phyloP scores from a whole-genome alignment of 2,797 vertebrate species.

The Miichthys miiuy region DNA sequence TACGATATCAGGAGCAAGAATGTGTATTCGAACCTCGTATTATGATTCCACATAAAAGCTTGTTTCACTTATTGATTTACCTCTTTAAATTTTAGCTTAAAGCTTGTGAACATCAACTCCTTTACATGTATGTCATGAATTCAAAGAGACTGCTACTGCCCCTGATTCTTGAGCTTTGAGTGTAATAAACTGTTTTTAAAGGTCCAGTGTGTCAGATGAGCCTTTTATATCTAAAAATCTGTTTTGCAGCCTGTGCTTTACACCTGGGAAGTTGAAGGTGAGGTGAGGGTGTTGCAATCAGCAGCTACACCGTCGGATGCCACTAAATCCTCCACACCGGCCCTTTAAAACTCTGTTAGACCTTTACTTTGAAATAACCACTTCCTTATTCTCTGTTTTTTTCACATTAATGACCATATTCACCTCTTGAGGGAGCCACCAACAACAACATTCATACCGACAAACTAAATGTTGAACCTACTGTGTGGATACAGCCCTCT shows the following conservation, averaged over 20 bases:
- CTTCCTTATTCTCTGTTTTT: background rate
- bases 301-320: too few relatives aligned
- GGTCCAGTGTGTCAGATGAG: too few relatives aligned
- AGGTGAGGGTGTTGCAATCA: too few relatives aligned
- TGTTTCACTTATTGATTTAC: background rate
- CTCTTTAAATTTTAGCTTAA: background rate
- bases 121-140: background rate
- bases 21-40: too few relatives aligned
- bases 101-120: too few relatives aligned
- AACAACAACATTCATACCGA: too few relatives aligned
- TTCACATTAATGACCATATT: background rate
- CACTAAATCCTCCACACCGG: too few relatives aligned
- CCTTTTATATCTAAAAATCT: too few relatives aligned
- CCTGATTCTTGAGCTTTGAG: background rate
- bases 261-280: too few relatives aligned
- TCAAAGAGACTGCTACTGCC: background rate
- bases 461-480: too few relatives aligned
- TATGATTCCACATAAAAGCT: background rate
- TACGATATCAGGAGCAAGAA: background rate
- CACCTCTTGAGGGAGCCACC: constrained; percentile 42
- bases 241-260: too few relatives aligned
- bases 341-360: background rate
- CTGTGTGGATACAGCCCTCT: too few relatives aligned
- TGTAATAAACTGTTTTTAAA: background rate
- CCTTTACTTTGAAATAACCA: background rate